Evolutionary conservation across 2,113 vertebrate genomes (phyloP), one percentile per base, ranked within the genome.

Genomic region (Pardalotus punctatus): DNA sequence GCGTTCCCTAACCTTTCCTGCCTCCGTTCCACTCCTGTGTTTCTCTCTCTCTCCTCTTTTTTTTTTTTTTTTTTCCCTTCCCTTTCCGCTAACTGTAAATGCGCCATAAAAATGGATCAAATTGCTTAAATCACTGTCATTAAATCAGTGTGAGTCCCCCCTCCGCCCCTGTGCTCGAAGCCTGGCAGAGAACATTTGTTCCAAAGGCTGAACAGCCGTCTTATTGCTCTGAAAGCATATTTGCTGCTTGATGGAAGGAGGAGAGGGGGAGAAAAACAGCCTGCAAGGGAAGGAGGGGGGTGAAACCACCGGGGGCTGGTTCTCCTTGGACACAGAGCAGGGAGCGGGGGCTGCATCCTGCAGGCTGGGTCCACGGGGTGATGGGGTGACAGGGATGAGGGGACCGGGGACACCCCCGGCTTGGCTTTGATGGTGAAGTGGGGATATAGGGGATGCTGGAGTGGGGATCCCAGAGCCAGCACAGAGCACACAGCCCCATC

Each of bases 81-180:
- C 50, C 35, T 91, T 91, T 88, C 62, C 90, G 43, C 92, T 93
- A 92, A 95, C 95, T 97, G 96, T 96, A 97, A 96, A 96, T 96
- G 96, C 90, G 33, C 96, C 96, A 93, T 96, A 96, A 96, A 97
- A 97, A 96, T 96, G 95, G 96, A 95, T 97, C 94, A 96, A 97
- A 97, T 96, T 96, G 96, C 96, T 96, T 96, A 96, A 97, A 97
- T 96, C 96, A 94, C 96, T 96, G 93, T 97, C 94, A 97, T 97
- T 97, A 97, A 96, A 95, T 96, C 94, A 93, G 96, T 96, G 96
- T 96, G 96, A 96, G 96, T 94, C 96, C 95, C 96, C 95, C 95
- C 96, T 95, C 96, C 96, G 35, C 95, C 96, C 93, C 88, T 94
- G 93, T 93, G 94, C 94, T 95, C 77, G 66, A 87, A 95, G 96